These are phyloP conservation scores for Gymnoscopelus microlampas DNA, from an alignment of 2,797 vertebrate genomes.

Conservation along the genomic window DNA sequence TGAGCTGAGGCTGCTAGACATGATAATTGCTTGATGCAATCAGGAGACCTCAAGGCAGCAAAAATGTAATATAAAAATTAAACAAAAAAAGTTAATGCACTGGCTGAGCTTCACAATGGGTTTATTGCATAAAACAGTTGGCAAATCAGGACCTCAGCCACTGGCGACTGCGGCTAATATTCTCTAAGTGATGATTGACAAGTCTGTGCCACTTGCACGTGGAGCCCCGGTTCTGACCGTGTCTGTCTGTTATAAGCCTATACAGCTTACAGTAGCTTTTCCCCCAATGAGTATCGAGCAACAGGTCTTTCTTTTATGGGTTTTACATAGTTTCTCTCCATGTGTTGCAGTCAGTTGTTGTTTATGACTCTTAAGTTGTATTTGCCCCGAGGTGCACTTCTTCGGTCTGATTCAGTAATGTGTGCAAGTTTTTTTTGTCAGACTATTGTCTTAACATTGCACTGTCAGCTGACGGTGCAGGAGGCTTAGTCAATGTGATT, in stretches of 20 bases:
- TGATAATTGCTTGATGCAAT: conserved; percentile 46
- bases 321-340: conserved; percentile 51
- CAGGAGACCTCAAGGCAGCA: conserved; percentile 15
- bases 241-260: not conserved
- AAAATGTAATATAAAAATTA: conserved; percentile 37
- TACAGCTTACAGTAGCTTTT: conserved; percentile 64
- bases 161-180: conserved; percentile 4
- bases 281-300: conserved; percentile 22
- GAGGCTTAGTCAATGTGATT: conserved; percentile 70
- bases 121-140: conserved; percentile 12
- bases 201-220: not conserved
- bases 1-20: conserved; percentile 25
- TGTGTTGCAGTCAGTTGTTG: conserved; percentile 41
- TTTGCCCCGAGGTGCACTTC: conserved; percentile 49
- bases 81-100: conserved; percentile 27
- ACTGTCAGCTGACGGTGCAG: conserved; percentile 68
- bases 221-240: too few relatives aligned
- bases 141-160: conserved; percentile 16
- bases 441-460: conserved; percentile 70
- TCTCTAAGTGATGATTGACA: conserved; percentile 19
- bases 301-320: conserved; percentile 30
- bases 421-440: conserved; percentile 39
- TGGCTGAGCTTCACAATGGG: conserved; percentile 4
- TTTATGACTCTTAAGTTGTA: conserved; percentile 20
- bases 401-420: conserved; percentile 49